These are phyloP conservation scores for Amphipyra berbera DNA, from an alignment of 2,888 invertebrate genomes.

Conservation along the genomic window DNA sequence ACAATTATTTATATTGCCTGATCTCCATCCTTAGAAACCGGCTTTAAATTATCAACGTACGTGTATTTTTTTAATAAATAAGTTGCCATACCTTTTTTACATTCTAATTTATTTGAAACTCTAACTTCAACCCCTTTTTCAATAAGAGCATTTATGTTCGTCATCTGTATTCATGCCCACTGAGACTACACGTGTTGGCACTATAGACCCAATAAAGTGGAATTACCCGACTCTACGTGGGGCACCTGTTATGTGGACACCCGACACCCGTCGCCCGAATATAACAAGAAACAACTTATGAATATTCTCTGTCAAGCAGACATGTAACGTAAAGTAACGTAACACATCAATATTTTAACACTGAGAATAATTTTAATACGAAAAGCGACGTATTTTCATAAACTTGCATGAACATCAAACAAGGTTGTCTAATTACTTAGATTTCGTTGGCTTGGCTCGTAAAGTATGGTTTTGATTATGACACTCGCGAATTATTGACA, in stretches of 20 bases:
- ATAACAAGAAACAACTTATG: constrained; percentile 62
- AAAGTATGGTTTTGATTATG: constrained; percentile 36
- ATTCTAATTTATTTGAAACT: constrained; percentile 26
- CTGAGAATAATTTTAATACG: constrained; percentile 30
- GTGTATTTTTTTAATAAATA: not conserved
- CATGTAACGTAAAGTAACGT: constrained; percentile 12
- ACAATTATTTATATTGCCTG: no score
- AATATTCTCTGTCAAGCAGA: constrained; percentile 59
- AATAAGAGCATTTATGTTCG: constrained; percentile 59
- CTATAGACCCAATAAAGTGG: constrained; percentile 73
- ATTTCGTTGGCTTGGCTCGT: constrained; percentile 20
- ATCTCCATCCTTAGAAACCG: no score
- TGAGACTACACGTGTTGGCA: constrained; percentile 70
- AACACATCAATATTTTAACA: constrained; percentile 44
- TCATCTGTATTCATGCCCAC: constrained; percentile 72
- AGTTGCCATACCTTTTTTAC: no score
- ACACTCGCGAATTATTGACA: constrained; percentile 35
- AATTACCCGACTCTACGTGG: constrained; percentile 68
- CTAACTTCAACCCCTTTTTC: constrained; percentile 49
- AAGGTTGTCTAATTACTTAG: constrained; percentile 39
- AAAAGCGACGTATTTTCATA: constrained; percentile 33
- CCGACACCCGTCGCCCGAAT: constrained; percentile 49
- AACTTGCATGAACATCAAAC: constrained; percentile 41
- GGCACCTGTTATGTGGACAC: constrained; percentile 55
- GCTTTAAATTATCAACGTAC: no score